Base-by-base conservation (phyloP, 53 echinoderm and acorn worm genomes). In the Apostichopus leukothele region DNA sequence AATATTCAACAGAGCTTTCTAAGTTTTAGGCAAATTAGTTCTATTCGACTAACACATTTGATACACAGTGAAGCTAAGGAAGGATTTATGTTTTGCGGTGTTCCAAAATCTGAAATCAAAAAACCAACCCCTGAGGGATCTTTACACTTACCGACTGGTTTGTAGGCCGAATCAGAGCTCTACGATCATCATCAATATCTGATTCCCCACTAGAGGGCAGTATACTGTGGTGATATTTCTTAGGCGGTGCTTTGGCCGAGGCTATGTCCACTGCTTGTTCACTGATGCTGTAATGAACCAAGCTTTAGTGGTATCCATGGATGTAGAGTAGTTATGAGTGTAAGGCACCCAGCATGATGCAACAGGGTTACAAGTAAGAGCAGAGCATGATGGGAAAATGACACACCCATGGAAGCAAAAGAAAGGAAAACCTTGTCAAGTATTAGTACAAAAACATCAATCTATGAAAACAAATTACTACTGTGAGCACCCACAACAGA, bases 211-310 rank as follows among this genome's bases (percentile, higher is more conserved):
- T 71, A 1, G 86, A 71, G 60, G 23, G 71, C 52, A 67, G 63
- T 9, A 61, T 16, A 66, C n/a, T 86, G 11, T 21, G 67, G 5
- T 86, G 67, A n/a, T 13, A 50, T 21, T 57, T 5, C 67, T 86
- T 86, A 39, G 50, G 3, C 3, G 21, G 12, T 27, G 18, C 86
- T 51, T 10, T 13, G 16, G 39, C 67, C 21, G 86, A 14, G 39
- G 71, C 26, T 12, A 86, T 86, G 26, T 86, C 86, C 11, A 86
- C 86, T 4, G 67, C 67, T 9, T 86, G 50, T 10, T 71, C 71
- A 52, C 71, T 26, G 18, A 86, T 86, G 67, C 86, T 86, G 86
- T 86, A 86, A 86, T 86, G 71, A 71, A 86, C 86, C 71, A 71
- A 86, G 86, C 86, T 86, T 51, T 86, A 23, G 67, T 55, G 39